A percentile compares a stretch with the other conserved stretches of the same genome.
Evolutionary conservation across 2,797 vertebrate species (phyloP).

Genomic region (Cebuella pygmaea): DNA sequence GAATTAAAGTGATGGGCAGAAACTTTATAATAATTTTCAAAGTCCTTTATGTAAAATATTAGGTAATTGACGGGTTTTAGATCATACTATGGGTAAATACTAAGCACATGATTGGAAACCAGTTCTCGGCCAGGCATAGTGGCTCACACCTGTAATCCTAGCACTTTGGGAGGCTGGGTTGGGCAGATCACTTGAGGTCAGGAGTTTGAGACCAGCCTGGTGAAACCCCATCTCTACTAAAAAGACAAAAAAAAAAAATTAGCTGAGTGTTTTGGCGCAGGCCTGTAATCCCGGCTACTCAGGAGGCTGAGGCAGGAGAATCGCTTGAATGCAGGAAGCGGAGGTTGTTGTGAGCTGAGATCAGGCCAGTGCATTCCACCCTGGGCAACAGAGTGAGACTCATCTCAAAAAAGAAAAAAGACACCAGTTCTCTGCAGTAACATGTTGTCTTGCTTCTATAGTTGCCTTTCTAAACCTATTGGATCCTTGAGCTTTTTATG

Average conservation of each 20-base stretch:
- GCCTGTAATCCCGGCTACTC: background rate
- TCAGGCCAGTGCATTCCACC: background rate
- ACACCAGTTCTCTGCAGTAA: background rate
- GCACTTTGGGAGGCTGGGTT: background rate
- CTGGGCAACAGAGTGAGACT: background rate
- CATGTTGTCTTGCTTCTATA: background rate
- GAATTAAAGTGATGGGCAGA: background rate
- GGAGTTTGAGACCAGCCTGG: background rate
- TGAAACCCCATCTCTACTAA: background rate
- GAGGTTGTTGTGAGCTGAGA: background rate
- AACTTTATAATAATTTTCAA: background rate
- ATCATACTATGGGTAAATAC: background rate
- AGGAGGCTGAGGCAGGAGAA: background rate
- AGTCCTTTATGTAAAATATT: background rate
- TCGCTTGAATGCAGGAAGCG: background rate
- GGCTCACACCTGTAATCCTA: background rate
- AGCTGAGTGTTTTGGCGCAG: accelerated
- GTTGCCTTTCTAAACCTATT: background rate
- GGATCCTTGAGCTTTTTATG: background rate
- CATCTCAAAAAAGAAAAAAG: background rate
- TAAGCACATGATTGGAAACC: background rate
- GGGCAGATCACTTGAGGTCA: background rate
- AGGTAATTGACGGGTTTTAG: background rate
- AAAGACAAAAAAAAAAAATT: background rate
- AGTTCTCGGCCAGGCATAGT: background rate